Conservation (phyloP, 1,140 invertebrate genomes). For the Matsumurasca onukii region DNA sequence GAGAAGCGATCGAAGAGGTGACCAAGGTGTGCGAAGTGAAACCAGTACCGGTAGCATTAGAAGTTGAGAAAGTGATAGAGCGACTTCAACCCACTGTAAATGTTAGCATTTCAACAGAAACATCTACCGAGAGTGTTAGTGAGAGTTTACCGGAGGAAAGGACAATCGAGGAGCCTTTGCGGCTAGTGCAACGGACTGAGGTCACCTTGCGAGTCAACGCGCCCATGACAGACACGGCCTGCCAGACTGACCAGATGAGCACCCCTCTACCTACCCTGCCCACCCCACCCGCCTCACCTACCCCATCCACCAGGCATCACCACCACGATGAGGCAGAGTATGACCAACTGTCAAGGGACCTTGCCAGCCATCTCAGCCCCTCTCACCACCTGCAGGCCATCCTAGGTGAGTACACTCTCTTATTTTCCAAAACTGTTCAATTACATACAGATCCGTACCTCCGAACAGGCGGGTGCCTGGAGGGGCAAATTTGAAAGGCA, state of each 20-base stretch:
- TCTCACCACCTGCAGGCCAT: constrained; percentile 69
- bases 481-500: too few species aligned
- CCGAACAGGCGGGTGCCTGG: too few species aligned
- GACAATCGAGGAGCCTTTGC: constrained; percentile 29
- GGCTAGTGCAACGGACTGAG: constrained; percentile 29
- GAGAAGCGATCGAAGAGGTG: constrained; percentile 34
- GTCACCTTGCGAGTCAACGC: constrained; percentile 33
- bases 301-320: constrained; percentile 28
- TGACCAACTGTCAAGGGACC: constrained; percentile 70
- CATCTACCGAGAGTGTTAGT: constrained; percentile 24
- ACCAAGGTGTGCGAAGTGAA: constrained; percentile 9
- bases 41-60: too few species aligned
- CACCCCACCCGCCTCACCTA: constrained; percentile 24
- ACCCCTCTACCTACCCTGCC: constrained; percentile 37
- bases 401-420: constrained; percentile 55
- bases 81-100: constrained; percentile 14
- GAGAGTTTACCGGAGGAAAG: constrained; percentile 13
- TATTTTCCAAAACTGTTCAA: too few species aligned
- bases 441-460: too few species aligned
- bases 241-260: constrained; percentile 38
- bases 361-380: constrained; percentile 67
- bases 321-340: constrained; percentile 75
- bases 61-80: background rate
- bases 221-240: constrained; percentile 39
- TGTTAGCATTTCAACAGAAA: constrained; percentile 22